A percentile compares a stretch with the other conserved stretches of the same genome.
phyloP scores from a whole-genome alignment of 2,113 vertebrate genomes.

The Cygnus buccinator region DNA sequence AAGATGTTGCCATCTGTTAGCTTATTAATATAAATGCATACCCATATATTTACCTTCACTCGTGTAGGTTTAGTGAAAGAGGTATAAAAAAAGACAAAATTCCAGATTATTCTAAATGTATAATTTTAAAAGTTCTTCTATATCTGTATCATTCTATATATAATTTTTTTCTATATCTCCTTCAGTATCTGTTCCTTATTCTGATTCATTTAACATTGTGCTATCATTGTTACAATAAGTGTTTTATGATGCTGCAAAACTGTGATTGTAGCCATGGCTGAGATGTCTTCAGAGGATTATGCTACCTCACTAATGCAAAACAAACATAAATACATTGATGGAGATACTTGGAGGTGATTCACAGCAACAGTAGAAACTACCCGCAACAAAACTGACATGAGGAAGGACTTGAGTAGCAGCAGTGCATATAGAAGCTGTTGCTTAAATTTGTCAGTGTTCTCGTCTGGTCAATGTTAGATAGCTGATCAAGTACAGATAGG shows the following conservation, averaged over 20 bases:
- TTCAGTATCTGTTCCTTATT: not conserved
- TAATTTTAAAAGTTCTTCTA: not conserved
- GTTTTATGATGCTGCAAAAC: not conserved
- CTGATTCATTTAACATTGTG: not conserved
- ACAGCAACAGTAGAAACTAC: not conserved
- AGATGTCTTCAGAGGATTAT: not conserved
- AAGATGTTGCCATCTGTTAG: not conserved
- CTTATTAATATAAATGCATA: not conserved
- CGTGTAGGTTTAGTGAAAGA: not conserved
- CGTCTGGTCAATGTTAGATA: not conserved
- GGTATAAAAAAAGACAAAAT: not conserved
- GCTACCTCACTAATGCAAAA: not conserved
- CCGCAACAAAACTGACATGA: fast-evolving
- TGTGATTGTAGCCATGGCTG: not conserved
- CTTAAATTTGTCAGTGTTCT: not conserved
- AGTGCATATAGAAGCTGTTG: not conserved
- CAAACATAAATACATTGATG: no score
- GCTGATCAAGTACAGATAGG: not conserved
- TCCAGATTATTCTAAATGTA: not conserved
- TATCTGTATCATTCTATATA: not conserved
- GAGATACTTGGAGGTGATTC: not conserved
- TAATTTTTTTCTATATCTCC: not conserved
- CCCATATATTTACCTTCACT: not conserved
- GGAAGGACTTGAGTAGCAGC: not conserved
- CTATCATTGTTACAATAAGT: not conserved